These are phyloP conservation scores for Melanotaenia duboulayi DNA, from an alignment of 2,113 vertebrate species.

Conservation along the genomic window DNA sequence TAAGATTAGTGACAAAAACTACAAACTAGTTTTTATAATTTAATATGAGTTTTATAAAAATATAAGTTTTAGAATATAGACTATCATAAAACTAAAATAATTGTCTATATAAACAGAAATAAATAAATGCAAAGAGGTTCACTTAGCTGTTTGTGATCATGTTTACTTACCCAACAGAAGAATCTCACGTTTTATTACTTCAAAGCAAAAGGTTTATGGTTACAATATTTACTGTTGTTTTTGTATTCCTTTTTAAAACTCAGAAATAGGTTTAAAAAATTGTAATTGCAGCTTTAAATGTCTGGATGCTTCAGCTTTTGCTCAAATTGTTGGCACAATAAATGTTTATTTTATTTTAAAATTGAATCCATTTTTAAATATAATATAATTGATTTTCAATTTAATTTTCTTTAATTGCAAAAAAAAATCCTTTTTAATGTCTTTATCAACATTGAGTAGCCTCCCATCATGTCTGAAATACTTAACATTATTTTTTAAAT, in stretches of 20 bases:
- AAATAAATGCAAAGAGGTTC: background rate
- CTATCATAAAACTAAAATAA: too few species aligned
- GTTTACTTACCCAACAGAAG: background rate
- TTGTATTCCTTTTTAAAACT: background rate
- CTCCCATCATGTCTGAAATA: background rate
- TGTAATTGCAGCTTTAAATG: background rate
- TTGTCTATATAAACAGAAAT: background rate
- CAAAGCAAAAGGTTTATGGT: background rate
- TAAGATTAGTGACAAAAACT: slow-evolving; percentile 36
- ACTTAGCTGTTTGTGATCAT: background rate
- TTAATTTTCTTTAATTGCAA: too few species aligned
- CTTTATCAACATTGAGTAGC: background rate
- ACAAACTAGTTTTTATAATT: too few species aligned
- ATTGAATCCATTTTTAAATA: too few species aligned
- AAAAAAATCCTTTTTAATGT: background rate
- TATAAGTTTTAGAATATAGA: too few species aligned
- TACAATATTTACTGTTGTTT: background rate
- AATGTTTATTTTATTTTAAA: background rate
- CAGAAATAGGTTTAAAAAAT: background rate
- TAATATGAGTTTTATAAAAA: too few species aligned
- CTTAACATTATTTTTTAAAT: background rate
- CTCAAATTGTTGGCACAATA: too few species aligned
- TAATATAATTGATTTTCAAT: too few species aligned
- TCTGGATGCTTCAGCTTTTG: too few species aligned
- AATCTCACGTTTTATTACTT: background rate